These are phyloP conservation scores for Ichneumon xanthorius DNA, from an alignment of 2,888 invertebrate species.

Conservation along the genomic window DNA sequence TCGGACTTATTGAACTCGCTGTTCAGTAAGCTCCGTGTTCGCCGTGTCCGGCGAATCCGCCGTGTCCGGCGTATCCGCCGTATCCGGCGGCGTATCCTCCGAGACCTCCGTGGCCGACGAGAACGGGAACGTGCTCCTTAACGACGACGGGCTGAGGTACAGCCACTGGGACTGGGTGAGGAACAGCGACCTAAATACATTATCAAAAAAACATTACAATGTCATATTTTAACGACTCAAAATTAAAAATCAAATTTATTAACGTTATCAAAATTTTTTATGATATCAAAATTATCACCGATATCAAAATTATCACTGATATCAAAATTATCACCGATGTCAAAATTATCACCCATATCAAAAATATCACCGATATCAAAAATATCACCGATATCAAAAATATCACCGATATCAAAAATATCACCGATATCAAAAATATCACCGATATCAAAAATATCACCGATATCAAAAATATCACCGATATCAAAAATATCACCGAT, in stretches of 20 bases:
- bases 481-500: too few species aligned
- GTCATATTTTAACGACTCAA: too few species aligned
- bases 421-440: too few species aligned
- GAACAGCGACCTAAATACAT: constrained; percentile 85
- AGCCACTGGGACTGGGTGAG: constrained; percentile 86
- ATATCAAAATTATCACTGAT: neutral
- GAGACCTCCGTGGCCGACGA: constrained; percentile 75
- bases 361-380: too few species aligned
- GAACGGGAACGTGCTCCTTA: constrained; percentile 81
- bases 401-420: too few species aligned
- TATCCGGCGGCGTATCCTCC: constrained; percentile 67
- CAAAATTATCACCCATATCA: too few species aligned
- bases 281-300: neutral
- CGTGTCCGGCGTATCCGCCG: constrained; percentile 75
- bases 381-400: too few species aligned
- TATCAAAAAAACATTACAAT: neutral
- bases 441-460: too few species aligned
- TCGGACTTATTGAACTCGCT: constrained; percentile 17
- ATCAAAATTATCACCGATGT: too few species aligned
- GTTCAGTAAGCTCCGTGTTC: constrained; percentile 44
- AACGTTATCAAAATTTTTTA: too few species aligned
- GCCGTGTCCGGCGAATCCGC: constrained; percentile 72
- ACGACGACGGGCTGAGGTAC: constrained; percentile 88
- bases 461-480: too few species aligned
- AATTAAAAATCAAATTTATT: constrained; percentile 69